A percentile compares a stretch with the other conserved stretches of the same genome.
These are phyloP conservation scores for Sinocyclocheilus maitianheensis DNA, from an alignment of 2,113 vertebrate genomes.

Conservation along the genomic window DNA sequence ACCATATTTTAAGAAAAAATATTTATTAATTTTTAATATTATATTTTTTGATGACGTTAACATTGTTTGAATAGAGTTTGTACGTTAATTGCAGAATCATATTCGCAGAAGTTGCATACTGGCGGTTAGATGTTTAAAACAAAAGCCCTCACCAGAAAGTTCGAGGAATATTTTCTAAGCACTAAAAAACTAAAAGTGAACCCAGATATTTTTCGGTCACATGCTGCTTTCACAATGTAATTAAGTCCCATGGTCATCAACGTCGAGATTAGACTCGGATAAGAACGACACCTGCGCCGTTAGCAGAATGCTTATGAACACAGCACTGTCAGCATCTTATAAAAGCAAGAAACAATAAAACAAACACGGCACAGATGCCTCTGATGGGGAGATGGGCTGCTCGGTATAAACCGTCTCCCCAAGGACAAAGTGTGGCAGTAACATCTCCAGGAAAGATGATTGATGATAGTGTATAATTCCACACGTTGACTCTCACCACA, in stretches of 20 bases:
- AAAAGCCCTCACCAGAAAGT: not conserved
- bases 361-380: not conserved
- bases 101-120: not conserved
- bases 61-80: not conserved
- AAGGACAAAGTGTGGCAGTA: constrained; percentile 45
- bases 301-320: constrained; percentile 37
- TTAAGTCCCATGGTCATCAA: constrained; percentile 42
- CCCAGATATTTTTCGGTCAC: not conserved
- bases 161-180: not conserved
- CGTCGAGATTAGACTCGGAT: constrained; percentile 48
- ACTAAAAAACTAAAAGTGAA: not conserved
- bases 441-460: constrained; percentile 50
- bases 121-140: not conserved
- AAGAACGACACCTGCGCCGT: constrained; percentile 41
- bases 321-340: constrained; percentile 42
- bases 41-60: not conserved
- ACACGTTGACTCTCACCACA: constrained; percentile 33
- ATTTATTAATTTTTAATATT: too few relatives aligned
- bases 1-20: too few relatives aligned
- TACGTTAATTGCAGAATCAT: not conserved
- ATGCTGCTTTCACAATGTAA: constrained; percentile 5
- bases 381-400: constrained; percentile 35
- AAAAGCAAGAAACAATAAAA: constrained; percentile 52
- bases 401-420: constrained; percentile 17
- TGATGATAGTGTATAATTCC: constrained; percentile 47